Percentiles rank a stretch among this genome's conserved stretches.
Conservation (phyloP, 1,140 invertebrate genomes). For the Argopecten irradians region DNA sequence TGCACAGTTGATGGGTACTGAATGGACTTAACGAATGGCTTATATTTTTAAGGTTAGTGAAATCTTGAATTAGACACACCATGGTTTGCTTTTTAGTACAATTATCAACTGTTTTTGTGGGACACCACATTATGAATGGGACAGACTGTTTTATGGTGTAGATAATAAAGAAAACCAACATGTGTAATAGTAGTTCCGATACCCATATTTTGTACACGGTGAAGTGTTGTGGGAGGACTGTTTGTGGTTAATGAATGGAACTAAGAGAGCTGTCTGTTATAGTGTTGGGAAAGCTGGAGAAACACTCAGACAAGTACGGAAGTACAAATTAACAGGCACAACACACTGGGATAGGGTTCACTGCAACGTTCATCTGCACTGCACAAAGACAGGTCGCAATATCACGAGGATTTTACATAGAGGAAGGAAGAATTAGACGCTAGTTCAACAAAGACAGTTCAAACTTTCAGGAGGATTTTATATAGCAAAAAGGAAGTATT, state of each 20-base stretch:
- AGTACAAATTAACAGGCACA: background rate
- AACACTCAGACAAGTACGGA: slow-evolving; percentile 20
- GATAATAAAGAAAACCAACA: background rate
- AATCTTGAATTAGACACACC: no score
- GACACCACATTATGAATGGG: background rate
- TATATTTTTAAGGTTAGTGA: no score
- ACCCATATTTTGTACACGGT: background rate
- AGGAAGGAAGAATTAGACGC: no score
- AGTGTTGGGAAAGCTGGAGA: background rate
- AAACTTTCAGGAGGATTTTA: no score
- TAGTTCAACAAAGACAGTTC: no score
- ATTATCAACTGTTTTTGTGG: no score
- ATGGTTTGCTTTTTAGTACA: no score
- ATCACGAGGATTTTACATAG: background rate
- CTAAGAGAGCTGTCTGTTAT: background rate
- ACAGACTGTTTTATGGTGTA: no score
- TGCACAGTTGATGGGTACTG: background rate
- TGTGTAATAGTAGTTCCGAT: slow-evolving; percentile 3
- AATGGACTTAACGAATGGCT: background rate
- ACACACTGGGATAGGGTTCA: background rate
- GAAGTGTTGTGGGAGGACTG: background rate
- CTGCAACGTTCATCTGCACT: background rate
- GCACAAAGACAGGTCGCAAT: background rate
- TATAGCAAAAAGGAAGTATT: no score
- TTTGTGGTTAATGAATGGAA: background rate